Conservation (phyloP, 37 sponge, comb jelly and placozoan genomes). For the Ianthella basta region DNA sequence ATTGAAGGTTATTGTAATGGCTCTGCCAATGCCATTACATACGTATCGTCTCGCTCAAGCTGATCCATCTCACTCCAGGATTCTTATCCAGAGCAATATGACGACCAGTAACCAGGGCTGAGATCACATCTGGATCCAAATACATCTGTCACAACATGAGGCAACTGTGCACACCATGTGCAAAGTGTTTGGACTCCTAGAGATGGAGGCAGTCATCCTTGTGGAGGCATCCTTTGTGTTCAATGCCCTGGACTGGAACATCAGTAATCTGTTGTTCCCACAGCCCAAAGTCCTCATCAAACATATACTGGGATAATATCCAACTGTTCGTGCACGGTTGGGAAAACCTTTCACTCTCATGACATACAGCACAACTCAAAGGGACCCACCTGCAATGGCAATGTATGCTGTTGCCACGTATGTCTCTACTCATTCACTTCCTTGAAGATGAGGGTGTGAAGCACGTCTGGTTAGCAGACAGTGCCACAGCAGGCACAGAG, state of each 20-base stretch:
- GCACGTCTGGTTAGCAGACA: no score
- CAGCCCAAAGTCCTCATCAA: background rate
- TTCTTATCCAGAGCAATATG: no score
- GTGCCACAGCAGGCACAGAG: background rate
- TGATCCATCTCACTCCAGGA: no score
- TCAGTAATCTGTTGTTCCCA: background rate
- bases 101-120: no score
- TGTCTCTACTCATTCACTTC: slow-evolving; percentile 1
- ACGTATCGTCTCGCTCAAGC: no score
- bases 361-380: no score
- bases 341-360: no score
- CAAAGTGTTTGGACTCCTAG: background rate
- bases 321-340: background rate
- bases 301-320: background rate
- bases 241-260: slow-evolving; percentile 20
- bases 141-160: background rate
- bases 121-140: no score
- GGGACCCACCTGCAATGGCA: no score
- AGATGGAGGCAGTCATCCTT: slow-evolving; percentile 12
- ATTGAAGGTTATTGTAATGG: no score
- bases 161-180: slow-evolving; percentile 11
- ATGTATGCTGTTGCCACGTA: background rate
- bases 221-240: background rate
- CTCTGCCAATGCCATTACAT: no score
- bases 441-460: background rate